A percentile compares a stretch with the other conserved stretches of the same genome.
phyloP scores from a whole-genome alignment of 2,113 vertebrate genomes.

The Semnornis frantzii region DNA sequence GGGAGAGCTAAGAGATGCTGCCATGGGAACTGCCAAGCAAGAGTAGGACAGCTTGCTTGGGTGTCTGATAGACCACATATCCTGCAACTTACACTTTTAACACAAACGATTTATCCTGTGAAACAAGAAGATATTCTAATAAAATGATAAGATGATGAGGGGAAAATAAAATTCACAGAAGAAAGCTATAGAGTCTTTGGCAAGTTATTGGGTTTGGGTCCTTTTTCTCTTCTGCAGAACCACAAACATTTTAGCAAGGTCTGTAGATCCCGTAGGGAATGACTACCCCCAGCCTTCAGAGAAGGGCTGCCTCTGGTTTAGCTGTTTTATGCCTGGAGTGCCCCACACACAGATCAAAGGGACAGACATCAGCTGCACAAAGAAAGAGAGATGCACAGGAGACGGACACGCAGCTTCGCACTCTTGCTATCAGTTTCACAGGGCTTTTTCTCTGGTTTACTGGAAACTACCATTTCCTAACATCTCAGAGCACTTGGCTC shows the following conservation, averaged over 20 bases:
- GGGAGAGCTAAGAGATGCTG: slow-evolving; percentile 26
- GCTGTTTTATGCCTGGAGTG: not conserved
- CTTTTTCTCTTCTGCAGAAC: not conserved
- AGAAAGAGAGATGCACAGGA: not conserved
- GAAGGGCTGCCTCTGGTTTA: not conserved
- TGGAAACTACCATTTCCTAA: not conserved
- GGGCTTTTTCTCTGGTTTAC: not conserved
- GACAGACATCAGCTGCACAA: not conserved
- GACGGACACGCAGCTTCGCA: not conserved
- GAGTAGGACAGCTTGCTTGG: not conserved
- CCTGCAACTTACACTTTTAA: not conserved
- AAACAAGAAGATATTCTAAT: not conserved
- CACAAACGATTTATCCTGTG: not conserved
- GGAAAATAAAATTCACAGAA: not conserved
- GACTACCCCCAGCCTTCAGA: not conserved
- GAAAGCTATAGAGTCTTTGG: not conserved
- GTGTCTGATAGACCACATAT: not conserved
- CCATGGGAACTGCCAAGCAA: slow-evolving; percentile 44
- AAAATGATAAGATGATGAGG: not conserved
- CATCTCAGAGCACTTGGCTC: not conserved
- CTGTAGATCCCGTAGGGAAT: not conserved
- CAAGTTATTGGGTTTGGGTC: not conserved
- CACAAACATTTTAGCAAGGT: not conserved
- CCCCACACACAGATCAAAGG: rapidly evolving
- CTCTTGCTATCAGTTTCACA: not conserved